Percentiles rank a stretch among this genome's conserved stretches.
phyloP scores from a whole-genome alignment of 37 sponge, comb jelly and placozoan genomes.

The Bolinopsis microptera region DNA sequence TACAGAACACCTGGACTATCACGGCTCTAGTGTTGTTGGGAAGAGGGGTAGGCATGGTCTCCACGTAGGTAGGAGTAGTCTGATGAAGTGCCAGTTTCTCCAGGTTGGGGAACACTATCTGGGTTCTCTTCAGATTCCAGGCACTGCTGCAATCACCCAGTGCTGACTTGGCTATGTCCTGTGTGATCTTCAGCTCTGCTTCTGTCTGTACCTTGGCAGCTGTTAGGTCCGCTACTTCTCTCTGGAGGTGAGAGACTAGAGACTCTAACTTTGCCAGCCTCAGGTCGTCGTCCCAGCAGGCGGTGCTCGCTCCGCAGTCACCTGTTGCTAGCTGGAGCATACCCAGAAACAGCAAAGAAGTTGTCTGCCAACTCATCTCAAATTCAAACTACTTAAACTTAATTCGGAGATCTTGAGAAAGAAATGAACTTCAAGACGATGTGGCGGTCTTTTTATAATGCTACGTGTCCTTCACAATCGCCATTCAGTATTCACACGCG shows the following conservation, averaged over 20 bases:
- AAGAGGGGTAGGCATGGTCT: not conserved
- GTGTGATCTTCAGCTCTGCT: not conserved
- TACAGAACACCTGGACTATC: not conserved
- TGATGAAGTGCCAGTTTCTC: not conserved
- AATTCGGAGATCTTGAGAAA: too few relatives aligned
- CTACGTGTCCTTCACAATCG: too few relatives aligned
- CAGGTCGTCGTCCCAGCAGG: not conserved
- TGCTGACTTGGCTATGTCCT: not conserved
- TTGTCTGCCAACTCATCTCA: too few relatives aligned
- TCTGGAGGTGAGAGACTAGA: not conserved
- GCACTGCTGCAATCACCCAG: not conserved
- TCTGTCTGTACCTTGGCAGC: not conserved
- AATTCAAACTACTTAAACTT: too few relatives aligned
- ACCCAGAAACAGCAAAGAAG: too few relatives aligned
- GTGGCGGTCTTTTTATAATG: too few relatives aligned
- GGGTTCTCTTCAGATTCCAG: not conserved
- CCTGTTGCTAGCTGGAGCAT: too few relatives aligned
- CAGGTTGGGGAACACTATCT: not conserved
- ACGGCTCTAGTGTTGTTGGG: not conserved
- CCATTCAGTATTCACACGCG: too few relatives aligned
- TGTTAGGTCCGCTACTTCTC: not conserved
- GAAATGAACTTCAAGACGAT: too few relatives aligned
- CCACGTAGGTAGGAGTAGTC: not conserved
- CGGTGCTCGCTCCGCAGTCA: not conserved
- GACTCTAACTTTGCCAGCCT: not conserved